phyloP scores from a whole-genome alignment of 2,888 invertebrate genomes.

The Cerceris rybyensis region DNA sequence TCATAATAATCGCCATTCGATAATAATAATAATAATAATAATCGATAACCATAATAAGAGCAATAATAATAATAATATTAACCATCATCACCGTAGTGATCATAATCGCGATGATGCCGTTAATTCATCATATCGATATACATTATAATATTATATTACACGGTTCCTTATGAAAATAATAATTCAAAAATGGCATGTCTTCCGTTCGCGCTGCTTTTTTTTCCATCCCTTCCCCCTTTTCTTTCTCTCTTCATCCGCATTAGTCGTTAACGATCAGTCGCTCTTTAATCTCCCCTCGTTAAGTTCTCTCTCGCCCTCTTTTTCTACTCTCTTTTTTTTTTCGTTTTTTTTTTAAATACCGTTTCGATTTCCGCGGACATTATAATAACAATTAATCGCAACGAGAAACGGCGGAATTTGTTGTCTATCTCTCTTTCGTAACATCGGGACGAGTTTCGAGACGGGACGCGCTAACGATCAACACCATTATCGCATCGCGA shows the following conservation, averaged over 20 bases:
- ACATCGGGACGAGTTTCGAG: slow-evolving; percentile 29
- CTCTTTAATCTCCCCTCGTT: slow-evolving; percentile 42
- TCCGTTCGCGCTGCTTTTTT: slow-evolving; percentile 63
- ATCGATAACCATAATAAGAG: slow-evolving; percentile 70
- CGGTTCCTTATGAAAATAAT: slow-evolving; percentile 71
- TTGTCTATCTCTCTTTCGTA: slow-evolving; percentile 22
- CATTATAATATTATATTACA: slow-evolving; percentile 69
- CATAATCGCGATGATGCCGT: slow-evolving; percentile 66
- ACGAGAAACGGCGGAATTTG: slow-evolving; percentile 48
- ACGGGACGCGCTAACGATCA: slow-evolving; percentile 36
- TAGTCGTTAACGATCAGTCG: slow-evolving; percentile 8
- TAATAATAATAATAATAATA: slow-evolving; percentile 71
- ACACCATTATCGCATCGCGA: slow-evolving; percentile 41
- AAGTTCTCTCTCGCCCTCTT: slow-evolving; percentile 44
- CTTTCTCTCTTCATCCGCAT: slow-evolving; percentile 7
- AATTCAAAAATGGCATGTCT: slow-evolving; percentile 70
- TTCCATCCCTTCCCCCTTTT: slow-evolving; percentile 1
- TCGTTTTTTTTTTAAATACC: slow-evolving; percentile 3
- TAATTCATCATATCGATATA: slow-evolving; percentile 68
- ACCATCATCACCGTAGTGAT: slow-evolving; percentile 62
- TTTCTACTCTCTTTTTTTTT: slow-evolving; percentile 23
- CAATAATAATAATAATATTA: slow-evolving; percentile 64
- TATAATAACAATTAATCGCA: slow-evolving; percentile 60
- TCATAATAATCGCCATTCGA: slow-evolving; percentile 65
- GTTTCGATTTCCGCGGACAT: slow-evolving; percentile 25